phyloP scores from a whole-genome alignment of 1,140 invertebrate genomes.

The Drosophila fuyamai region DNA sequence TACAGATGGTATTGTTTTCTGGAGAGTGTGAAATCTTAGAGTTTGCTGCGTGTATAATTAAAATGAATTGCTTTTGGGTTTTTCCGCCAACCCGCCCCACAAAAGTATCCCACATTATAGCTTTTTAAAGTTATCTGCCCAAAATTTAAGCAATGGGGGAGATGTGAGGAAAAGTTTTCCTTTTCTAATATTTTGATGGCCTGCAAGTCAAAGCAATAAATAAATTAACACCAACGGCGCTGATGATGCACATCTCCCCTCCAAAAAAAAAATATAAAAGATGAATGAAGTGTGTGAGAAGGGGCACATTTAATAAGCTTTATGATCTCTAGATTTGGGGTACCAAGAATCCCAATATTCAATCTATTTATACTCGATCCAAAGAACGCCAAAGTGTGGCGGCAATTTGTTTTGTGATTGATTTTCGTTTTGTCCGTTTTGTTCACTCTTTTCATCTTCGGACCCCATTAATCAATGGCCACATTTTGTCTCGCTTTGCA shows the following conservation, averaged over 20 bases:
- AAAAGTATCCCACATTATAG: conserved; percentile 51
- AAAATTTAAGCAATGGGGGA: conserved; percentile 1
- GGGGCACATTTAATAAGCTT: conserved; percentile 44
- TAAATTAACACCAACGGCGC: conserved; percentile 64
- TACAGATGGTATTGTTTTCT: conserved; percentile 38
- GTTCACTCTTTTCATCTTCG: conserved; percentile 14
- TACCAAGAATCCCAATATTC: background rate
- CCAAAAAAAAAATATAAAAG: conserved; percentile 6
- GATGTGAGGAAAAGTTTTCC: conserved; percentile 13
- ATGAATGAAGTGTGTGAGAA: conserved; percentile 53
- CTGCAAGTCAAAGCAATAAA: conserved; percentile 67
- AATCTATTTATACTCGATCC: conserved; percentile 17
- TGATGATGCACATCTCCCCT: conserved; percentile 23
- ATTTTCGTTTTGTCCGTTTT: conserved; percentile 50
- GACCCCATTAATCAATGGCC: conserved; percentile 77
- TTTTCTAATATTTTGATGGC: conserved; percentile 70
- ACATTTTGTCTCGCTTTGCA: conserved; percentile 67
- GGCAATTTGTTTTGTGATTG: conserved; percentile 75
- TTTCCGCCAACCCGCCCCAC: conserved; percentile 3
- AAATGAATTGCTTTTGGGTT: conserved; percentile 72
- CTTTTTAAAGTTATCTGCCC: conserved; percentile 66
- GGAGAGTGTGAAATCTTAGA: conserved; percentile 70
- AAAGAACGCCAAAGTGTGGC: conserved; percentile 14
- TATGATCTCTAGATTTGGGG: conserved; percentile 54
- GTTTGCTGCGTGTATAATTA: conserved; percentile 74